Percentiles rank a stretch among this genome's conserved stretches.
Evolutionary conservation across 2,113 vertebrate species (phyloP).

Genomic region (Sphaerodactylus townsendi): DNA sequence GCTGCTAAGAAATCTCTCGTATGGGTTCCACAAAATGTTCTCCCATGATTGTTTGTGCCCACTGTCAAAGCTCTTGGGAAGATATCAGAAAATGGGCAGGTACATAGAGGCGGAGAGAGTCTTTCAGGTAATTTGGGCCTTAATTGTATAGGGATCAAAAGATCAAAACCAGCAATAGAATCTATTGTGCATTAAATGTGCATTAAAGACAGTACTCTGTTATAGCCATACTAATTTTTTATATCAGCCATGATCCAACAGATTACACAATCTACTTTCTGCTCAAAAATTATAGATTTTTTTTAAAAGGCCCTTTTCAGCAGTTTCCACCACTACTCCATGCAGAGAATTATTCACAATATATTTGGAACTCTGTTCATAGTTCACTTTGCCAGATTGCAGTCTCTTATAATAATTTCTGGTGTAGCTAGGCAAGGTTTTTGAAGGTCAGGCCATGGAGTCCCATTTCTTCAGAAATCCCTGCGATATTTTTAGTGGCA

Average conservation of each 20-base stretch:
- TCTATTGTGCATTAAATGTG: background rate
- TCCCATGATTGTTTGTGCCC: no score
- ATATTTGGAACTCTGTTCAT: background rate
- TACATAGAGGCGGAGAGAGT: no score
- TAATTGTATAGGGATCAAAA: no score
- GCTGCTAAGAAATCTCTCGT: no score
- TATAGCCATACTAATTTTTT: constrained; percentile 16
- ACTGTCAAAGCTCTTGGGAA: no score
- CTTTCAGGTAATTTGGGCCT: no score
- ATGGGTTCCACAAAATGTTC: no score
- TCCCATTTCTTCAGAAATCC: constrained; percentile 27
- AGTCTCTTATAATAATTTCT: constrained; percentile 35
- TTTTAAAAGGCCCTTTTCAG: background rate
- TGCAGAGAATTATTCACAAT: background rate
- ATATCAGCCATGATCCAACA: background rate
- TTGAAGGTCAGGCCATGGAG: background rate
- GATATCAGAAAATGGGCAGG: no score
- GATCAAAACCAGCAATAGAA: background rate
- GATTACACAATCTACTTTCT: no score
- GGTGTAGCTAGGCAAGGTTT: constrained; percentile 45
- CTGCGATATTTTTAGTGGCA: constrained; percentile 35
- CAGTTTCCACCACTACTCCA: background rate
- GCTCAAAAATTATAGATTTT: background rate
- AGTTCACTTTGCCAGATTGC: background rate
- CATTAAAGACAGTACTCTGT: constrained; percentile 1